A percentile compares a stretch with the other conserved stretches of the same genome.
phyloP scores from a whole-genome alignment of 2,113 vertebrate species.

The Rhodinocichla rosea region DNA sequence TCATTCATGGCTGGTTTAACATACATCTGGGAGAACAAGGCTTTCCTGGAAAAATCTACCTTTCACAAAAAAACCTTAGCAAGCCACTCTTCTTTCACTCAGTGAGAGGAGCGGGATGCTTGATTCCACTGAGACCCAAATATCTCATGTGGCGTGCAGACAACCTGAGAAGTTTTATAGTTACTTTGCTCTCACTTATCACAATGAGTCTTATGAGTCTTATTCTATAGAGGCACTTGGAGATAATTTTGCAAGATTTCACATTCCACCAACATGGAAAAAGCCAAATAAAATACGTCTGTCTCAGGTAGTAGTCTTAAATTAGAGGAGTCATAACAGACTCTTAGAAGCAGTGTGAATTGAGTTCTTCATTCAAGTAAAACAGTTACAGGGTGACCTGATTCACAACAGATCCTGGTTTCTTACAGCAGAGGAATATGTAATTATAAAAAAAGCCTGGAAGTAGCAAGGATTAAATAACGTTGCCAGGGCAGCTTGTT shows the following conservation, averaged over 20 bases:
- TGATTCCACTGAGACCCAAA: not conserved
- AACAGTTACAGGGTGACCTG: constrained; percentile 50
- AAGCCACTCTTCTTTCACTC: not conserved
- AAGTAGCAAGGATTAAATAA: constrained; percentile 65
- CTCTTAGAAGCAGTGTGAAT: constrained; percentile 52
- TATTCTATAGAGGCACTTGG: constrained; percentile 6
- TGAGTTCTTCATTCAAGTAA: constrained; percentile 59
- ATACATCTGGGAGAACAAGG: not conserved
- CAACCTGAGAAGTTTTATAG: not conserved
- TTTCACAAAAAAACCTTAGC: not conserved
- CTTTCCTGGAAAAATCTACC: constrained; percentile 29
- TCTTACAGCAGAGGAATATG: constrained; percentile 49
- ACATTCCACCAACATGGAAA: constrained; percentile 25
- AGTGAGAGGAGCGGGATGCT: fast-evolving
- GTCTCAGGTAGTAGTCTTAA: constrained; percentile 59
- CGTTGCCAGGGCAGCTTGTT: constrained; percentile 53
- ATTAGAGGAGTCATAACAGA: constrained; percentile 63
- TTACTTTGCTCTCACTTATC: not conserved
- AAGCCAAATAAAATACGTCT: constrained; percentile 52
- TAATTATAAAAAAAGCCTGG: constrained; percentile 59
- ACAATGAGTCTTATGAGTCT: constrained; percentile 28
- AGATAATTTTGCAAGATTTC: constrained; percentile 50
- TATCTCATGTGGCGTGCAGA: not conserved
- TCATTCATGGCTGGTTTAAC: not conserved
- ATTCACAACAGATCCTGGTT: constrained; percentile 52